Evolutionary conservation across 2,888 invertebrate species (phyloP), one percentile per base, ranked within the genome.

Genomic region (Globia sparganii): DNA sequence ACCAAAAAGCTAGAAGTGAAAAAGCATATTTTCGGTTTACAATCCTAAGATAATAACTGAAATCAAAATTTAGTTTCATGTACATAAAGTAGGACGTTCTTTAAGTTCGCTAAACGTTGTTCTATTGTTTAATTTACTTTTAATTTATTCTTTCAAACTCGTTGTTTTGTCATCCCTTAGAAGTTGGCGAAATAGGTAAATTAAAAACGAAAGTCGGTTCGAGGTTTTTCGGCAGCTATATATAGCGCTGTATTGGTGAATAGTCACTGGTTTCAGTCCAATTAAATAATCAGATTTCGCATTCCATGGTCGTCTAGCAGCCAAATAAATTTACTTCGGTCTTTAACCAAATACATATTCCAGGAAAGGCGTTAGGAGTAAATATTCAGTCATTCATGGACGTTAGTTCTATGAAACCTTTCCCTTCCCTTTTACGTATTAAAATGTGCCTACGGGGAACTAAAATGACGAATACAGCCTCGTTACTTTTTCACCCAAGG

Each of bases 81-180:
- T 82, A 71, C 67, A 84, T 71, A 73, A 87, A 84, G 69, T 84
- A 74, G 62, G 75, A 25, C 72, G 72, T 77, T 83, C 59, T 74
- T 68, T 77, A 75, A 81, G 71, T 82, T 83, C 69, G 49, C 64
- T 70, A 75, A 84, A 87, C 64, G 72, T 79, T 77, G 56, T 84
- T 88, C 78, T 69, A 84, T 80, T 81, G 78, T 85, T 86, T 81
- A 87, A 76, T 86, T 87, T 87, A 66, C 75, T 82, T 83, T 84
- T 88, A 88, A 87, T 87, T 88, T 87, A 88, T 87, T 88, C 87
- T 87, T 88, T 62, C 75, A 70, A 88, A 88, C 81, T 88, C 80
- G 31, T 83, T 87, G 81, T 88, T 87, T 87, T 88, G 87, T 85
- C 88, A 83, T 87, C 56, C 76, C 56, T 73, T 69, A 43, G 40